Base-by-base conservation (phyloP, 2,113 vertebrate species). In the Anoplopoma fimbria region DNA sequence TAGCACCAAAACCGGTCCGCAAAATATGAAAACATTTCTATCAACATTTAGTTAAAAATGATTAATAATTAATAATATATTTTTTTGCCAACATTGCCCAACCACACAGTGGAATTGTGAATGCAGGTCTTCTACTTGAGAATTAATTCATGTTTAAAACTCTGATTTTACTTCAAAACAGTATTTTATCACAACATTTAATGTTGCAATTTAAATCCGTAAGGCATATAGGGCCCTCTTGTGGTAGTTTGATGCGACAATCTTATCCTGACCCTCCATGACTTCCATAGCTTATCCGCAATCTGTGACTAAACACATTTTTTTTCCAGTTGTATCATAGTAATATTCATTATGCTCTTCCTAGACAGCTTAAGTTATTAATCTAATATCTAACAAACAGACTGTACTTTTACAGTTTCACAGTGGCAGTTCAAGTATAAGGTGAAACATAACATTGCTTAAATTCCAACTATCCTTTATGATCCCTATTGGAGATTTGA, bases 201-300 rank as follows among this genome's bases (percentile, higher is more conserved):
- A 25, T 33, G 19, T 13, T 60, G 19, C 2, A 10, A 14, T 57
- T 33, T 38, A 0, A n/a, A 75, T 76, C 12, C 36, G 15, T 49
- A 53, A 57, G 25, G 53, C n/a, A 75, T 38, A 2, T 51, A 17
- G 65, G 0, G 69, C 70, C 81, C 61, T 79, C 84, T 70, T 21
- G 69, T 71, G 84, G 77, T n/a, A 2, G 38, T 33, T 77, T 33
- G 9, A 51, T 0, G 15, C 1, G 1, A 72, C 33, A 13, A 60
- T 7, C 33, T 21, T 38, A 62, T 10, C 13, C 4, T 6, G 27
- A 31, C 14, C 13, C 6, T 9, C 9, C 8, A 21, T 23, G 23
- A 27, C 36, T n/a, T 45, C 0, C 17, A 29, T 1, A 6, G 9
- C 31, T 61, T 14, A 29, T 2, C 0, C 9, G 17, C 5, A 61